phyloP scores from a whole-genome alignment of 1,140 invertebrate species.

The Musca domestica region DNA sequence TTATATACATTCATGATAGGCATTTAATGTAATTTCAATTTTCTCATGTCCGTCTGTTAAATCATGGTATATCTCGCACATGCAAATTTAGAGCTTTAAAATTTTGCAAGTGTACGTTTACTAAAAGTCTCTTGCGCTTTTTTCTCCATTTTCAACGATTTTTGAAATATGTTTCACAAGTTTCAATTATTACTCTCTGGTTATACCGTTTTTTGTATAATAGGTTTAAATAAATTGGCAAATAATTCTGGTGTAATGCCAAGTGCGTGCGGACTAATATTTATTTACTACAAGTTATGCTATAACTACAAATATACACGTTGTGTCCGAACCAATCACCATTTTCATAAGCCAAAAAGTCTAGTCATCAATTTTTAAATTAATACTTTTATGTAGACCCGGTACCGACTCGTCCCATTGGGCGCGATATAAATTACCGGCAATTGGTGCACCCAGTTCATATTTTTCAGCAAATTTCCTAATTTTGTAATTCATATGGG shows the following conservation, averaged over 20 bases:
- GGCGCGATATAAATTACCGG: constrained; percentile 84
- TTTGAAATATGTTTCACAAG: no score
- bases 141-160: no score
- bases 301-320: not conserved
- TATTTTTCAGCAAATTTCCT: constrained; percentile 79
- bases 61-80: no score
- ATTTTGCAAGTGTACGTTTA: no score
- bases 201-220: no score
- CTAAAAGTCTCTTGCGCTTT: no score
- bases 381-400: constrained; percentile 15
- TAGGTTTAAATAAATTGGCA: no score
- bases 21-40: no score
- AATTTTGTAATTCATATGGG: not conserved
- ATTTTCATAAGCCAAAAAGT: not conserved
- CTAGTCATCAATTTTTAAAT: not conserved
- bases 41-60: no score
- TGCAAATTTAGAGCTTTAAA: no score
- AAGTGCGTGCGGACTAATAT: constrained; percentile 14
- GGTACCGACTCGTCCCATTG: constrained; percentile 76
- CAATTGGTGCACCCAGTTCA: constrained; percentile 73
- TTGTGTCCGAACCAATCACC: not conserved
- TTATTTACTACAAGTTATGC: constrained; percentile 14
- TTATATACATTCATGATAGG: no score
- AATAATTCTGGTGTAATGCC: not conserved
- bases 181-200: no score